These are phyloP conservation scores for Hemithea aestivaria DNA, from an alignment of 2,888 invertebrate genomes.

Conservation along the genomic window DNA sequence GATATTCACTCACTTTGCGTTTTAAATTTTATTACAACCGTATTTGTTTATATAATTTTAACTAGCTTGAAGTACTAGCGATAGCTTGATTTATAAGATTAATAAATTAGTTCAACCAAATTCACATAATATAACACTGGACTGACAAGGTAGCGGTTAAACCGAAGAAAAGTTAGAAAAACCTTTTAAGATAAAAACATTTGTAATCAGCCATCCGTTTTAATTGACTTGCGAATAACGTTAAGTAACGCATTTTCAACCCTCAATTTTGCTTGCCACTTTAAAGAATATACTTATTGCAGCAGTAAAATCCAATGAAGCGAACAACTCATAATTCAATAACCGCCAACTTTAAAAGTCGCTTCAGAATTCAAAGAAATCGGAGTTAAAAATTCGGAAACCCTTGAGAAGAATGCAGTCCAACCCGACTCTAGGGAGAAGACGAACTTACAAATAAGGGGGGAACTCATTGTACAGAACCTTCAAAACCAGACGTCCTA, in stretches of 20 bases:
- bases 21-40: constrained; percentile 1
- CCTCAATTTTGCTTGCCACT: constrained; percentile 8
- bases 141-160: too few relatives aligned
- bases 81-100: too few relatives aligned
- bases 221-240: too few relatives aligned
- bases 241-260: background rate
- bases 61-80: too few relatives aligned
- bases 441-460: constrained; percentile 69
- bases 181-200: too few relatives aligned
- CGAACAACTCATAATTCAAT: constrained; percentile 59
- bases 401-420: constrained; percentile 55
- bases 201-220: too few relatives aligned
- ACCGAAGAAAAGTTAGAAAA: too few relatives aligned
- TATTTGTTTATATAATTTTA: too few relatives aligned
- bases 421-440: constrained; percentile 47
- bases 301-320: constrained; percentile 54
- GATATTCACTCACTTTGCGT: too few relatives aligned
- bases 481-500: constrained; percentile 78
- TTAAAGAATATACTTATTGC: constrained; percentile 21
- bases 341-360: constrained; percentile 58
- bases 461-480: constrained; percentile 67
- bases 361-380: constrained; percentile 50
- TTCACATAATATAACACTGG: too few relatives aligned
- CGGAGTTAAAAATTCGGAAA: constrained; percentile 52
- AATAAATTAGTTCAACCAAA: too few relatives aligned